These are phyloP conservation scores for Drosophila lutescens DNA, from an alignment of 2,888 invertebrate genomes.

Conservation along the genomic window DNA sequence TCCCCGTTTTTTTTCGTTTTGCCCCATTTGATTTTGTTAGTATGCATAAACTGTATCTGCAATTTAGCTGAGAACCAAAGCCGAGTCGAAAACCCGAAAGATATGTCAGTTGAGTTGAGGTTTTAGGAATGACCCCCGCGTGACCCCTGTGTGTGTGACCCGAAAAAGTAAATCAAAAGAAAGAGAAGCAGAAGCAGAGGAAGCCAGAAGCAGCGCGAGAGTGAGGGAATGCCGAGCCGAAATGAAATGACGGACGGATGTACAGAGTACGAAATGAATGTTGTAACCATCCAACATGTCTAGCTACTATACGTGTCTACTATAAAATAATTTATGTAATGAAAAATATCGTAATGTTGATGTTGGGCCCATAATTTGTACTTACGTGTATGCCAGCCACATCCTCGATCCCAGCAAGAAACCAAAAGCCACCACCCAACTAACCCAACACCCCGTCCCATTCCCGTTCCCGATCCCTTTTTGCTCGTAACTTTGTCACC, in stretches of 20 bases:
- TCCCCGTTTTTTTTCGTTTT: constrained; percentile 39
- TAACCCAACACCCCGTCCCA: constrained; percentile 10
- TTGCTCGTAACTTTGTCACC: constrained; percentile 49
- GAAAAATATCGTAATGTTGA: constrained; percentile 84
- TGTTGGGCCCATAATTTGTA: constrained; percentile 79
- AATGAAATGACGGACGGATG: constrained; percentile 75
- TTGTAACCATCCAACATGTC: constrained; percentile 73
- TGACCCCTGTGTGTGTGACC: constrained; percentile 51
- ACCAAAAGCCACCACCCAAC: no score
- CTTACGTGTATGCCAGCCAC: constrained; percentile 54
- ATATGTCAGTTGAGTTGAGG: constrained; percentile 53
- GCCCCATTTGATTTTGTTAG: constrained; percentile 31
- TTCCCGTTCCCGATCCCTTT: constrained; percentile 15
- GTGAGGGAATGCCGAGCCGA: constrained; percentile 44
- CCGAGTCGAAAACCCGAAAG: not conserved
- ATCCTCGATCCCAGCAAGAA: constrained; percentile 43
- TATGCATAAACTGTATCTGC: constrained; percentile 37
- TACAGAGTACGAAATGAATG: constrained; percentile 76
- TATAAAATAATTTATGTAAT: constrained; percentile 84
- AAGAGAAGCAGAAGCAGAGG: not conserved
- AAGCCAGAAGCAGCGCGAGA: constrained; percentile 6
- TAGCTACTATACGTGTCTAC: constrained; percentile 81
- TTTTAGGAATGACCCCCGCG: constrained; percentile 9
- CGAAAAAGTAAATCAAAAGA: constrained; percentile 41
- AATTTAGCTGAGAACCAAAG: constrained; percentile 39